Evolutionary conservation across 35 echinoderm and acorn worm genomes (phyloP).

Genomic region (Lytechinus variegatus): DNA sequence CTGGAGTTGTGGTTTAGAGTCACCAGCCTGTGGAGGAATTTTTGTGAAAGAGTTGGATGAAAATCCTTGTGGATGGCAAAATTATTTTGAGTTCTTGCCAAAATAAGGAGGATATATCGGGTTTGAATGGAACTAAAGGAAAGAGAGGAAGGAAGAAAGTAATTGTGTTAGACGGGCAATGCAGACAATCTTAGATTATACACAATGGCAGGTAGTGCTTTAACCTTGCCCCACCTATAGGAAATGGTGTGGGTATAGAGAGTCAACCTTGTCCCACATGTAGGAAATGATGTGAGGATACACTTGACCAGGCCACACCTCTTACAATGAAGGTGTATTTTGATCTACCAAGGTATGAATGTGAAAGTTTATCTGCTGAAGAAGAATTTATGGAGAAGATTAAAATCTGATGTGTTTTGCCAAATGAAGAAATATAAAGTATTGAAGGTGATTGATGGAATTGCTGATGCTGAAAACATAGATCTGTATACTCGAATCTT

Average conservation of each 20-base stretch:
- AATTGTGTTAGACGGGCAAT: background rate
- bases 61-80: background rate
- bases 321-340: too few species aligned
- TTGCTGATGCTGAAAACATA: background rate
- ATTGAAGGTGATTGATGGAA: background rate
- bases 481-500: too few species aligned
- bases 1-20: background rate
- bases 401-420: background rate
- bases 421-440: background rate
- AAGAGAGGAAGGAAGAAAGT: conserved; percentile 11
- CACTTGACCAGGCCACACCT: too few species aligned
- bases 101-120: background rate
- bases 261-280: background rate
- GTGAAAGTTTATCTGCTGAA: background rate
- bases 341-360: too few species aligned
- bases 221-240: background rate
- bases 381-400: background rate
- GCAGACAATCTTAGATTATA: background rate
- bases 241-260: background rate
- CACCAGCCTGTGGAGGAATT: background rate
- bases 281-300: background rate
- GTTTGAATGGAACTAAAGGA: background rate
- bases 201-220: background rate
- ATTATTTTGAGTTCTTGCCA: background rate
- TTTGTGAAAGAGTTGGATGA: background rate